phyloP scores from a whole-genome alignment of 2,888 invertebrate species.

The Plebejus argus region DNA sequence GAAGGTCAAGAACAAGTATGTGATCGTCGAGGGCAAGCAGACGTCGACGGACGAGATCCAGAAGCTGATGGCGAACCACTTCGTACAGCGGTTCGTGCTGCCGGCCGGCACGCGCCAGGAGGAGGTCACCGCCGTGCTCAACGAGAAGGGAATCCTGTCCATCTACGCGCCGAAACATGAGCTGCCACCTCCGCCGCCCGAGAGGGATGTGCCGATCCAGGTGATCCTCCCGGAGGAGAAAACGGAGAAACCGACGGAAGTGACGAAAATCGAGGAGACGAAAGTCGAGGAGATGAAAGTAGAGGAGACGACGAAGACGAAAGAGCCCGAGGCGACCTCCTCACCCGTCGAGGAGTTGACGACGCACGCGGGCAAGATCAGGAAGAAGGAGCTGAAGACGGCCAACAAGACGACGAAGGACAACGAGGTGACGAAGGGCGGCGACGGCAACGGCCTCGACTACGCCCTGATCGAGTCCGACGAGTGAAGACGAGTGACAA shows the following conservation, averaged over 20 bases:
- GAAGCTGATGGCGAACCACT: slow-evolving; percentile 65
- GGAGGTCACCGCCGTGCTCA: slow-evolving; percentile 66
- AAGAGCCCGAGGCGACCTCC: slow-evolving; percentile 44
- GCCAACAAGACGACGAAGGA: slow-evolving; percentile 63
- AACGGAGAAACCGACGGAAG: slow-evolving; percentile 46
- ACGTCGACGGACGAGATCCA: slow-evolving; percentile 57
- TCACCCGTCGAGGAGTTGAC: slow-evolving; percentile 64
- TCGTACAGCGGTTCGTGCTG: slow-evolving; percentile 66
- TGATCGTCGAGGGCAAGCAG: slow-evolving; percentile 67
- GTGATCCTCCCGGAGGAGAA: slow-evolving; percentile 53
- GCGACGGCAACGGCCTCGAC: slow-evolving; percentile 63
- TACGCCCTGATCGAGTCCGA: slow-evolving; percentile 58
- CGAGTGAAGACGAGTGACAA: slow-evolving; percentile 58
- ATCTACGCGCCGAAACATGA: slow-evolving; percentile 68
- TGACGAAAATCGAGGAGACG: slow-evolving; percentile 42
- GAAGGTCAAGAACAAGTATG: slow-evolving; percentile 68
- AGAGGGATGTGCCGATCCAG: slow-evolving; percentile 67
- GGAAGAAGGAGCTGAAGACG: slow-evolving; percentile 72
- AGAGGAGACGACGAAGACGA: slow-evolving; percentile 45
- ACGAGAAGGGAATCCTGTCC: slow-evolving; percentile 61
- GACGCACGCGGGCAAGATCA: slow-evolving; percentile 70
- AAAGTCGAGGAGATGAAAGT: slow-evolving; percentile 41
- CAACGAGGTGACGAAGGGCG: slow-evolving; percentile 69
- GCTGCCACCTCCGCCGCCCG: slow-evolving; percentile 67
- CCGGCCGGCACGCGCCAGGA: slow-evolving; percentile 66